Evolutionary conservation across 2,797 vertebrate species (phyloP).

Genomic region (Neoniphon sammara): DNA sequence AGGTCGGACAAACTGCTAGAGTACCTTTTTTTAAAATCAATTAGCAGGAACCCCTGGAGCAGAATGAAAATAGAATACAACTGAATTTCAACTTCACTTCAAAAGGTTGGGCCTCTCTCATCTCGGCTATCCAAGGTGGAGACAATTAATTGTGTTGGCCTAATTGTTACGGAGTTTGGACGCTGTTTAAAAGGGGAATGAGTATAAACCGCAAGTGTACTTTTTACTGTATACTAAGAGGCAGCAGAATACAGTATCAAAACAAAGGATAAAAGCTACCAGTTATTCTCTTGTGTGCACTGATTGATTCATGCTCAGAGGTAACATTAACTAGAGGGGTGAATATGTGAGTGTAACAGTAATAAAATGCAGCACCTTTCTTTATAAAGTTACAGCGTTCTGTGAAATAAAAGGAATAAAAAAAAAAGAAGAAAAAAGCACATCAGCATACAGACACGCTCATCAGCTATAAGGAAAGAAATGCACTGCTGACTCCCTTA

Average conservation of each 20-base stretch:
- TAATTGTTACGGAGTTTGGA: slow-evolving; percentile 12
- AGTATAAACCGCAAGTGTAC: slow-evolving; percentile 8
- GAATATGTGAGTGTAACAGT: not conserved
- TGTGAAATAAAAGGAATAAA: not conserved
- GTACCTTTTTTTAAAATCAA: slow-evolving; percentile 33
- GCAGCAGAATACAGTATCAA: slow-evolving; percentile 4
- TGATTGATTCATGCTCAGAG: slow-evolving; percentile 9
- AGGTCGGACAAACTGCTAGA: slow-evolving; percentile 4
- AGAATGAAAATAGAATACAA: slow-evolving; percentile 49
- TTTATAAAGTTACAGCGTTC: not conserved
- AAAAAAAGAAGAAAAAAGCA: too few relatives aligned
- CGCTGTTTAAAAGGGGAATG: not conserved
- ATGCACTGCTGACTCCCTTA: not conserved
- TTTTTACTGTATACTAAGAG: not conserved
- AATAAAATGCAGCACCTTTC: not conserved
- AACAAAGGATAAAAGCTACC: slow-evolving; percentile 14
- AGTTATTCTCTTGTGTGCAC: not conserved
- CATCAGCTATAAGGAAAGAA: too few relatives aligned
- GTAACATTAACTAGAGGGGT: not conserved
- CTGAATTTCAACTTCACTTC: slow-evolving; percentile 28
- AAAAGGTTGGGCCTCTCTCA: slow-evolving; percentile 40
- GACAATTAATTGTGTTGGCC: slow-evolving; percentile 25
- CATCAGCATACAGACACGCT: too few relatives aligned
- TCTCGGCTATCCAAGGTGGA: slow-evolving; percentile 17
- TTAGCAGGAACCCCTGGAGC: slow-evolving; percentile 15